These are phyloP conservation scores for Promerops cafer DNA, from an alignment of 2,113 vertebrate species.

Conservation along the genomic window DNA sequence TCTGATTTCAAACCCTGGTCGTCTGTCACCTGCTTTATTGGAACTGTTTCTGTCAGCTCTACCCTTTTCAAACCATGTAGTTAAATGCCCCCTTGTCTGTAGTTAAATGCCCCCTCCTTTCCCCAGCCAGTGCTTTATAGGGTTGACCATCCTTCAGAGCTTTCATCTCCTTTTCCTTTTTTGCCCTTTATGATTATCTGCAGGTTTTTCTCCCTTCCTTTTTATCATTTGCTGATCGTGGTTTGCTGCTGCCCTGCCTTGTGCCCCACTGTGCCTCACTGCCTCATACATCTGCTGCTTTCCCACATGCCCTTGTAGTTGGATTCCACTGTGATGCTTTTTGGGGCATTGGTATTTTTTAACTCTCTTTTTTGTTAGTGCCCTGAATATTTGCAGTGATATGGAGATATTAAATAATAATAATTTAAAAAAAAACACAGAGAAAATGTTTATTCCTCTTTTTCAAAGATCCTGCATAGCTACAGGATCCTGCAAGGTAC, in stretches of 20 bases:
- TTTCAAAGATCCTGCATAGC: not conserved
- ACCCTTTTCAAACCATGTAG: not conserved
- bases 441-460: not conserved
- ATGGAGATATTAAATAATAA: not conserved
- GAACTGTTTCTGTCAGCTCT: not conserved
- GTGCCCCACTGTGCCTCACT: not conserved
- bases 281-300: not conserved
- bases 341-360: not conserved
- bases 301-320: not conserved
- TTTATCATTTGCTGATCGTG: not conserved
- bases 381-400: not conserved
- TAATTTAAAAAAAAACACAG: not conserved
- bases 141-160: not conserved
- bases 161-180: not conserved
- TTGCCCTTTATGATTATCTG: not conserved
- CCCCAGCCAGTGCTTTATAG: not conserved
- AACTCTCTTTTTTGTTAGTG: not conserved
- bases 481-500: not conserved
- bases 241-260: not conserved
- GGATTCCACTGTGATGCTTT: not conserved
- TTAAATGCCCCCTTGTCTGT: not conserved
- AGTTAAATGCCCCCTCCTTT: not conserved
- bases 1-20: not conserved
- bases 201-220: not conserved
- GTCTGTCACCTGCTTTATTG: not conserved